Conservation (phyloP, 2,113 vertebrate species). For the Grammomys dolichurus region DNA sequence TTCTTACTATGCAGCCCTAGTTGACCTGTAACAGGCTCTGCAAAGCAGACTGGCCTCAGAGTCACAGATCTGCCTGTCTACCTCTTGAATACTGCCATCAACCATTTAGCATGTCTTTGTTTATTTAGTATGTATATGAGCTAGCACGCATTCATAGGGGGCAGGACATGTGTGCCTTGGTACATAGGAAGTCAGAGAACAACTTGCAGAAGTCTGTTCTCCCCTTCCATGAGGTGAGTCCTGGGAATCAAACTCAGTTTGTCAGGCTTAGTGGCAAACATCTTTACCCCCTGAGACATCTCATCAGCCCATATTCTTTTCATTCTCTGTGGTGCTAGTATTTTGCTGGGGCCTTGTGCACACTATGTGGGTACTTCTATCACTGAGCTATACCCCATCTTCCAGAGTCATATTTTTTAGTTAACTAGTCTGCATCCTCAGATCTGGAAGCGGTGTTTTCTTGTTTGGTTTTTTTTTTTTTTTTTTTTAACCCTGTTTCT, state of each 20-base stretch:
- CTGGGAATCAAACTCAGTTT: neutral
- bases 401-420: neutral
- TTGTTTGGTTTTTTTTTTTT: neutral
- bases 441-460: neutral
- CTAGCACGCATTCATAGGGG: neutral
- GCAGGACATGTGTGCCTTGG: neutral
- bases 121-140: neutral
- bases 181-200: neutral
- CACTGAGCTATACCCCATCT: neutral
- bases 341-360: neutral
- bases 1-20: neutral
- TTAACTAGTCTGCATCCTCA: neutral
- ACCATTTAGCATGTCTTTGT: neutral
- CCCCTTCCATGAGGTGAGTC: neutral
- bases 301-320: neutral
- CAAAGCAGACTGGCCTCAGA: neutral
- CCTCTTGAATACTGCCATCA: neutral
- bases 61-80: neutral
- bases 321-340: neutral
- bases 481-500: neutral
- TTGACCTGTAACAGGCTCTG: neutral
- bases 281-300: neutral
- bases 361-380: neutral
- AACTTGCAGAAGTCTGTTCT: neutral
- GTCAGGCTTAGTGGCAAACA: neutral